Evolutionary conservation across 2,888 invertebrate genomes (phyloP).

Genomic region (Dryococelus australis): DNA sequence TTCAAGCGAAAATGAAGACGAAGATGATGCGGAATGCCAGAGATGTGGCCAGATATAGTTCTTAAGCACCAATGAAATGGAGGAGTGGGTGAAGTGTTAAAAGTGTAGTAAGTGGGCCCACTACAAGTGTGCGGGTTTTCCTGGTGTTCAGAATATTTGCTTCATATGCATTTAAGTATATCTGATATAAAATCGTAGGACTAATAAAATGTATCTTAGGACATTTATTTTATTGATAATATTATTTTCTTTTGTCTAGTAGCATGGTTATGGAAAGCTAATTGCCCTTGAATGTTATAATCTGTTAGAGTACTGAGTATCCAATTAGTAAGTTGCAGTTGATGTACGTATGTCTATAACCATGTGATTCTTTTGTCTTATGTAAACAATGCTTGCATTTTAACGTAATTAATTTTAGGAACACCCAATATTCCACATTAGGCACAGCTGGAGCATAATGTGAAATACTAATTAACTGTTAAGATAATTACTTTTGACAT

Average conservation of each 20-base stretch:
- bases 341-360: background rate
- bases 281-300: background rate
- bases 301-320: background rate
- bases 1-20: no score
- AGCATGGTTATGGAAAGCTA: background rate
- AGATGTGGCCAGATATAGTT: background rate
- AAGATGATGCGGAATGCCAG: background rate
- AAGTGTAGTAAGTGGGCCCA: slow-evolving; percentile 5
- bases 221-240: background rate
- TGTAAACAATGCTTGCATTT: background rate
- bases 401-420: background rate
- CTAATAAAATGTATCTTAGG: background rate
- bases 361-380: background rate
- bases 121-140: background rate
- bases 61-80: background rate
- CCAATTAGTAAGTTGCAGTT: background rate
- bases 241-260: background rate
- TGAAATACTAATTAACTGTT: background rate
- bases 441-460: background rate
- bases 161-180: background rate
- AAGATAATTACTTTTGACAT: no score
- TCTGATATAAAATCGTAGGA: no score
- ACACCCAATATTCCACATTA: background rate
- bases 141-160: background rate
- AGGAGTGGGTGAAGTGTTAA: background rate